phyloP scores from a whole-genome alignment of 2,113 vertebrate genomes.

The Podiceps cristatus region DNA sequence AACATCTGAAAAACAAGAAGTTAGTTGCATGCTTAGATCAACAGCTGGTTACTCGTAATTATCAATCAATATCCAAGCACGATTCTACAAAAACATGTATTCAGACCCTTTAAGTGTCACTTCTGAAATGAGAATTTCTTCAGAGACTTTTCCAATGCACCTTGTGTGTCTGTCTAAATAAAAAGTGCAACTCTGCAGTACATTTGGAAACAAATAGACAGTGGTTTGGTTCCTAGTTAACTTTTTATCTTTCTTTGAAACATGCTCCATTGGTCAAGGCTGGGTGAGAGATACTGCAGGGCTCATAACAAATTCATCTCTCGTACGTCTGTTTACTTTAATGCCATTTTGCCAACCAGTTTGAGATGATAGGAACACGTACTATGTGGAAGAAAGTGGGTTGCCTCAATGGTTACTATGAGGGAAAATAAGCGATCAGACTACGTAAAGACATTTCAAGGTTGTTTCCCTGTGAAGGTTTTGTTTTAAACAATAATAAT shows the following conservation, averaged over 20 bases:
- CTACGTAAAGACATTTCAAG: background rate
- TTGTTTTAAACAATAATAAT: background rate
- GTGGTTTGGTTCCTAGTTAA: background rate
- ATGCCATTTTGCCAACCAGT: background rate
- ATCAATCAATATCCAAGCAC: background rate
- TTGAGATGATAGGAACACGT: background rate
- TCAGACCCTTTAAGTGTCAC: background rate
- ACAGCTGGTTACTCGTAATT: background rate
- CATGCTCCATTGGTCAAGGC: background rate
- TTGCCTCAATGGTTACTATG: background rate
- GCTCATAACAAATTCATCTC: background rate
- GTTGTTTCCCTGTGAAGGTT: background rate
- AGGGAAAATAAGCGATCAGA: background rate
- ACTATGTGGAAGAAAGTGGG: background rate
- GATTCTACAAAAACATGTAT: background rate
- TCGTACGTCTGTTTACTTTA: background rate
- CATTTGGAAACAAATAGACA: background rate
- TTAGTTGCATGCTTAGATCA: background rate
- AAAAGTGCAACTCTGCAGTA: rapidly evolving
- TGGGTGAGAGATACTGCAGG: background rate
- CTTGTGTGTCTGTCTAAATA: background rate
- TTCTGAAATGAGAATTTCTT: background rate
- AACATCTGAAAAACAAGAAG: background rate
- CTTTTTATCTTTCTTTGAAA: background rate
- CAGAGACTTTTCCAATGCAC: background rate